Evolutionary conservation across 2,797 vertebrate species (phyloP).

Genomic region (Menidia menidia): DNA sequence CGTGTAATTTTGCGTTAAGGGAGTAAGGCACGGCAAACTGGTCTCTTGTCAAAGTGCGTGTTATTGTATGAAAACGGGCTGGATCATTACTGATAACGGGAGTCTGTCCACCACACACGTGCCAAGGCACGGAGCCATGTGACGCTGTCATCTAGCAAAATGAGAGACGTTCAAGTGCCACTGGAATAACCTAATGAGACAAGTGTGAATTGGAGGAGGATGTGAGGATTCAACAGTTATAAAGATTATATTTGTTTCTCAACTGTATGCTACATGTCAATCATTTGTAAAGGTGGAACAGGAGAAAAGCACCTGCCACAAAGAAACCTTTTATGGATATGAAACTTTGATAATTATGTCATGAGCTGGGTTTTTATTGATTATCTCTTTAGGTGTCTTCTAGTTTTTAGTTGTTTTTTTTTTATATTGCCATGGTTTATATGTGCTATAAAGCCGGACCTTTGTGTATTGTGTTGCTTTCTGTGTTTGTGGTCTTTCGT

Average conservation of each 20-base stretch:
- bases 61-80: constrained; percentile 14
- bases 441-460: no score
- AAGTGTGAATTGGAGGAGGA: constrained; percentile 1
- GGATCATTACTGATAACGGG: constrained; percentile 14
- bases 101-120: constrained; percentile 8
- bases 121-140: neutral
- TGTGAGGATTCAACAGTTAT: constrained; percentile 7
- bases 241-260: constrained; percentile 9
- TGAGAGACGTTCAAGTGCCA: constrained; percentile 6
- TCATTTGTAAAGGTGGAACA: constrained; percentile 9
- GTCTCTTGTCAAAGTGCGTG: constrained; percentile 16
- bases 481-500: no score
- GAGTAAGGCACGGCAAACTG: constrained; percentile 20
- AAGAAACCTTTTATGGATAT: neutral
- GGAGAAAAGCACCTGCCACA: neutral
- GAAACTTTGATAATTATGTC: no score
- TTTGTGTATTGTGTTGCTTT: no score
- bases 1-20: constrained; percentile 8
- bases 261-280: neutral
- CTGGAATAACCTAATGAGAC: constrained; percentile 13
- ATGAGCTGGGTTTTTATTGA: no score
- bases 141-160: neutral
- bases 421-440: no score
- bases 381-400: no score
- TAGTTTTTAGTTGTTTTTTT: no score